phyloP scores from a whole-genome alignment of 2,113 vertebrate species.

The Puma concolor region DNA sequence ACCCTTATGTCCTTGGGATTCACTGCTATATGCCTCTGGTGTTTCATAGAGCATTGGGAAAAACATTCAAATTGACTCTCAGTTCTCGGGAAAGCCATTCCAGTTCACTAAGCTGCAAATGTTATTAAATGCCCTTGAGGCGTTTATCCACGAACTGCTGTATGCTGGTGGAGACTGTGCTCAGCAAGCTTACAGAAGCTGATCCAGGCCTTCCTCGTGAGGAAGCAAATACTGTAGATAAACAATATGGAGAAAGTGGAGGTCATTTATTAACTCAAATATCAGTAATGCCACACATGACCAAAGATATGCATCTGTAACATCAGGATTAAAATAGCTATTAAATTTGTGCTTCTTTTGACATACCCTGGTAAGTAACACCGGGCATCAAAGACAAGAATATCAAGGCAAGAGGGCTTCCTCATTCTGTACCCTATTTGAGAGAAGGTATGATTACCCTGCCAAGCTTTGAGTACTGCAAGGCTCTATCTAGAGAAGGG shows the following conservation, averaged over 20 bases:
- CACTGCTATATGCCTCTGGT: not conserved
- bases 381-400: not conserved
- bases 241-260: not conserved
- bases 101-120: slow-evolving; percentile 72
- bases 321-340: not conserved
- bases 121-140: slow-evolving; percentile 58
- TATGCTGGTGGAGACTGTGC: not conserved
- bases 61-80: slow-evolving; percentile 36
- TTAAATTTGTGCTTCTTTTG: not conserved
- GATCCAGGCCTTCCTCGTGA: not conserved
- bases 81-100: slow-evolving; percentile 72
- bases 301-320: not conserved
- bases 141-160: not conserved
- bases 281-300: not conserved
- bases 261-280: not conserved
- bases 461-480: not conserved
- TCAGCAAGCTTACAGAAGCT: not conserved
- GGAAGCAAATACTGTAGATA: not conserved
- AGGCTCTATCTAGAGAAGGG: not conserved
- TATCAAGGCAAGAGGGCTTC: not conserved
- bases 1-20: slow-evolving; percentile 48
- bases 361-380: not conserved
- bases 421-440: not conserved
- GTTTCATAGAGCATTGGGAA: not conserved
- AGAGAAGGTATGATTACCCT: not conserved